Conservation (phyloP, 2,113 vertebrate genomes). For the Alethe castanea region DNA sequence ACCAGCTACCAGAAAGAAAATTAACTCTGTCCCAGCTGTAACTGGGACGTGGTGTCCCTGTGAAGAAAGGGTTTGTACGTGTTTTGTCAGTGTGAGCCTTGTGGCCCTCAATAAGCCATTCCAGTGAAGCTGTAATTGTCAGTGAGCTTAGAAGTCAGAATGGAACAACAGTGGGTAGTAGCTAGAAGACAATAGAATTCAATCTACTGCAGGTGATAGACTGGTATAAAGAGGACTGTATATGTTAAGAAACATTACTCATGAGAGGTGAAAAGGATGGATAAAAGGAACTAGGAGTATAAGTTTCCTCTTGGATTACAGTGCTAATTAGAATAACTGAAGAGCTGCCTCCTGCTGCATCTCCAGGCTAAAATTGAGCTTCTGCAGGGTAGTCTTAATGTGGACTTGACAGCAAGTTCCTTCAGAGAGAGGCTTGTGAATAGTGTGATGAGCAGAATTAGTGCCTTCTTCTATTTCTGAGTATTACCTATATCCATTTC, state of each 20-base stretch:
- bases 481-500: background rate
- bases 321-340: constrained; percentile 7
- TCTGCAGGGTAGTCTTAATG: background rate
- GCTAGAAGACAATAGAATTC: background rate
- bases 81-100: background rate
- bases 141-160: background rate
- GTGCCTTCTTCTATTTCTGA: background rate
- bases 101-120: background rate
- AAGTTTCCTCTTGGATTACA: constrained; percentile 32
- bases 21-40: background rate
- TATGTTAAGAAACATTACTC: background rate
- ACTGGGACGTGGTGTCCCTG: background rate
- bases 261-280: background rate
- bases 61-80: background rate
- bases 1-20: background rate
- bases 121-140: background rate
- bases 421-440: background rate
- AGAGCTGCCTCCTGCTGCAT: background rate
- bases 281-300: background rate
- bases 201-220: background rate
- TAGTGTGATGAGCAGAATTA: background rate
- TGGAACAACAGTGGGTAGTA: background rate
- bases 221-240: background rate
- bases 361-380: constrained; percentile 5
- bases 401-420: background rate